Evolutionary conservation across 2,797 vertebrate species (phyloP).

Genomic region (Prionace glauca): DNA sequence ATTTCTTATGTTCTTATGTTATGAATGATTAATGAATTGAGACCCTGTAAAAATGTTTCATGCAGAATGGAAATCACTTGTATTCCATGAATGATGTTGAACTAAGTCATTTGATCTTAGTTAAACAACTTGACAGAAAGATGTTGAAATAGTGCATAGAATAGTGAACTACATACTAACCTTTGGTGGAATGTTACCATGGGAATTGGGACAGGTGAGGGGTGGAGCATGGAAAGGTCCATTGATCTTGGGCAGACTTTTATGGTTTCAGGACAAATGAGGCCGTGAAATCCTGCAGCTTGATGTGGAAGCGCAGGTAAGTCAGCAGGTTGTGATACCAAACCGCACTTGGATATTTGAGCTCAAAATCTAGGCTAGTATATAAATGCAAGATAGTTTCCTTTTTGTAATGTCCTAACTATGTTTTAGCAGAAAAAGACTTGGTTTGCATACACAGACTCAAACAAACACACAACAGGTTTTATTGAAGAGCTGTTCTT

Average conservation of each 20-base stretch:
- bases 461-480: no score
- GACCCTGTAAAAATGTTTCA: not conserved
- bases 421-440: not conserved
- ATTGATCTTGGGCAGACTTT: no score
- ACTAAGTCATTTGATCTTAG: not conserved
- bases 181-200: no score
- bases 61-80: not conserved
- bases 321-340: not conserved
- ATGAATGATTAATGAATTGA: not conserved
- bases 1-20: no score
- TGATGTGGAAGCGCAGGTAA: not conserved
- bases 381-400: not conserved
- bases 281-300: no score
- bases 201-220: no score
- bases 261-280: no score
- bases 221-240: no score
- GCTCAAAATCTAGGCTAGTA: not conserved
- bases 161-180: not conserved
- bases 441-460: no score
- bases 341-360: not conserved
- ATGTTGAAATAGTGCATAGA: not conserved
- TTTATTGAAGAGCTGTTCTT: no score
- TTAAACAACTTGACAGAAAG: no score
- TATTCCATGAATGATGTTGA: not conserved
- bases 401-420: not conserved